Evolutionary conservation across 2,797 vertebrate genomes (phyloP).

Genomic region (Crypturellus tataupa): DNA sequence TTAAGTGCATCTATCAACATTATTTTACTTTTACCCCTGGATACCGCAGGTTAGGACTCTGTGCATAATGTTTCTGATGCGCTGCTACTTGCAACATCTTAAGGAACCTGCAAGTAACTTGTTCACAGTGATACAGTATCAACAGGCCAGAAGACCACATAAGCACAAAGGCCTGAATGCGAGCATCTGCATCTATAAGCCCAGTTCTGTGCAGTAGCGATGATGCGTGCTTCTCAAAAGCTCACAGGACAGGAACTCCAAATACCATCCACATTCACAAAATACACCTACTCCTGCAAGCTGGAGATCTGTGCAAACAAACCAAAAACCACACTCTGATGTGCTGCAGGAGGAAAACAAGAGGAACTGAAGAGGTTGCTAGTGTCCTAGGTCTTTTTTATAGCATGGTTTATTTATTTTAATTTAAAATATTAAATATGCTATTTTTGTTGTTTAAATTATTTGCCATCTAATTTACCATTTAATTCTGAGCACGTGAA

Average conservation of each 20-base stretch:
- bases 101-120: background rate
- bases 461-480: background rate
- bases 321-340: background rate
- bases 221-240: background rate
- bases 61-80: background rate
- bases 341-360: background rate
- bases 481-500: background rate
- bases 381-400: background rate
- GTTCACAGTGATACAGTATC: background rate
- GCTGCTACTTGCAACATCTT: background rate
- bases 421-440: background rate
- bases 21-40: background rate
- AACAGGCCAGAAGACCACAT: background rate
- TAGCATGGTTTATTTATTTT: background rate
- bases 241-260: background rate
- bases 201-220: background rate
- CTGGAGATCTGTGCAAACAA: background rate
- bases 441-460: no score
- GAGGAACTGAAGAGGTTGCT: background rate
- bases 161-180: background rate
- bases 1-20: background rate
- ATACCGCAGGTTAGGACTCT: background rate
- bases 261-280: background rate
- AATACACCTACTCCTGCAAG: background rate
- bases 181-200: background rate